These are phyloP conservation scores for Steinernema hermaphroditum DNA, from an alignment of 2,888 invertebrate genomes.

Conservation along the genomic window DNA sequence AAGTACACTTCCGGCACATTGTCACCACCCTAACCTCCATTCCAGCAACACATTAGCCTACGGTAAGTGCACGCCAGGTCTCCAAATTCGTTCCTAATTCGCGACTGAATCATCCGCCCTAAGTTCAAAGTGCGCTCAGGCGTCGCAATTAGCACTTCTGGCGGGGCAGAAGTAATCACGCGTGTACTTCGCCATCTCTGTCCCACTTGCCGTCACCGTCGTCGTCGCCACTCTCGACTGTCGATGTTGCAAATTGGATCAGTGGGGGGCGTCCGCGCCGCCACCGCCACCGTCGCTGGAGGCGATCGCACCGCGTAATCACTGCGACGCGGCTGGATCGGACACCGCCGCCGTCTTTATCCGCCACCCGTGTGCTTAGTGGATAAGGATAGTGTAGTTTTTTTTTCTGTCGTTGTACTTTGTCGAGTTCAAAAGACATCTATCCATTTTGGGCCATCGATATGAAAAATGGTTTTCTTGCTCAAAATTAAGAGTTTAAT, in stretches of 20 bases:
- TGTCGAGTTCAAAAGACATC: too few relatives aligned
- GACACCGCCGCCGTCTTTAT: slow-evolving; percentile 5
- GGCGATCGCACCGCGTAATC: not conserved
- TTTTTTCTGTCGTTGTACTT: too few relatives aligned
- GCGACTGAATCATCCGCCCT: not conserved
- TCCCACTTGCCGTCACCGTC: slow-evolving; percentile 19
- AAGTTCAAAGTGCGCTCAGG: not conserved
- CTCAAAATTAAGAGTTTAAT: too few relatives aligned
- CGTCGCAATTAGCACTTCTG: slow-evolving; percentile 24
- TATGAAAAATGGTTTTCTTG: too few relatives aligned
- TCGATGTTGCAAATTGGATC: slow-evolving; percentile 28
- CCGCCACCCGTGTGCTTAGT: too few relatives aligned
- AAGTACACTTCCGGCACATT: too few relatives aligned
- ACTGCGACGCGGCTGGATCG: slow-evolving; percentile 9
- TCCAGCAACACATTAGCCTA: not conserved
- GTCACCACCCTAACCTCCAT: not conserved
- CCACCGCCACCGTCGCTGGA: not conserved
- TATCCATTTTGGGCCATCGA: too few relatives aligned
- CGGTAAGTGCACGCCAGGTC: not conserved
- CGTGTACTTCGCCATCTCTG: slow-evolving; percentile 16
- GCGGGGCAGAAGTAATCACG: slow-evolving; percentile 17
- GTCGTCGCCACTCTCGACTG: slow-evolving; percentile 9
- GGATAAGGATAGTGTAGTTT: too few relatives aligned
- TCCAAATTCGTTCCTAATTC: not conserved
- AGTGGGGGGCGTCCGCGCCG: slow-evolving; percentile 13